Conservation (phyloP, 2,888 invertebrate genomes). For the Spilosoma lubricipeda region DNA sequence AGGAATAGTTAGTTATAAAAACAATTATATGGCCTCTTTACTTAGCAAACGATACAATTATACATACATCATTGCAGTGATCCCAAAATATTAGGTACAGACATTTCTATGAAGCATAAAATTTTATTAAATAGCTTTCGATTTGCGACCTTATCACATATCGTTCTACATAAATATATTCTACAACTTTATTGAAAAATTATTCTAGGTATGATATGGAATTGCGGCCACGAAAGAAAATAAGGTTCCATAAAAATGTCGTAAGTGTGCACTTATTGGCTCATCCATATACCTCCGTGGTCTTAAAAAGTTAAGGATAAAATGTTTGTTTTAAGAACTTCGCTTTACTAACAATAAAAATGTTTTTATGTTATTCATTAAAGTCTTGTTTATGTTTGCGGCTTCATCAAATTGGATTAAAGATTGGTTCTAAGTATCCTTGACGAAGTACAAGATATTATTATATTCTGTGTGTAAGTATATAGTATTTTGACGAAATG, state of each 20-base stretch:
- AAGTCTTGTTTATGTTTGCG: not conserved
- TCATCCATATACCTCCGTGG: constrained; percentile 31
- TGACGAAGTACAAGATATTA: not conserved
- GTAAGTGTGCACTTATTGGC: constrained; percentile 25
- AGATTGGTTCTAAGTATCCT: too few relatives aligned
- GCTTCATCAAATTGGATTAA: too few relatives aligned
- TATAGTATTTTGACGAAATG: not conserved
- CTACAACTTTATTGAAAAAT: constrained; percentile 43
- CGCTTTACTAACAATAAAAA: not conserved
- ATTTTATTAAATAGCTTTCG: constrained; percentile 18
- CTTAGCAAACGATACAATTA: not conserved
- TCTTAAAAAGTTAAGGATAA: constrained; percentile 2
- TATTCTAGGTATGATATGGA: constrained; percentile 36
- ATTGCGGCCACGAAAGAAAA: constrained; percentile 22
- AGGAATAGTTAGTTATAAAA: not conserved
- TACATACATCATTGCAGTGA: not conserved
- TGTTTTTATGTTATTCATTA: not conserved
- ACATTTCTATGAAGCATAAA: constrained; percentile 18
- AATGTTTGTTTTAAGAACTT: not conserved
- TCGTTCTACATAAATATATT: constrained; percentile 37
- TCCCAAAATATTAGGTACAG: constrained; percentile 1
- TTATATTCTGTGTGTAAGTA: not conserved
- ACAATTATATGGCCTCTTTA: not conserved
- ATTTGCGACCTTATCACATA: constrained; percentile 15
- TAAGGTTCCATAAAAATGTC: constrained; percentile 6